Percentiles rank a stretch among this genome's conserved stretches.
These are phyloP conservation scores for Manis pentadactyla DNA, from an alignment of 2,797 vertebrate genomes.

Conservation along the genomic window DNA sequence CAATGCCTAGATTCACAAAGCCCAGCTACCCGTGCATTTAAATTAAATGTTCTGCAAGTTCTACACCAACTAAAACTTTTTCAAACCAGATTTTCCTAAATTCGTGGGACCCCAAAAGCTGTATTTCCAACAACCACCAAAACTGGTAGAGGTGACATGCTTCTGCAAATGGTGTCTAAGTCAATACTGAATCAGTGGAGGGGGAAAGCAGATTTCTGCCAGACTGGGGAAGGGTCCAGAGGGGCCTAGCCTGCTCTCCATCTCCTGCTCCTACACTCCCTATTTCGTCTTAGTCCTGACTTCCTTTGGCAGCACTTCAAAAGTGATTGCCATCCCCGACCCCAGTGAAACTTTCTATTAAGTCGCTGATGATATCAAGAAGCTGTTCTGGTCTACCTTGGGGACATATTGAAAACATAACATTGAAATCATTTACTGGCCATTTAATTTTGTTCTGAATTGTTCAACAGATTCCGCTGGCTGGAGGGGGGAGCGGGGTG, in stretches of 20 bases:
- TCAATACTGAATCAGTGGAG: background rate
- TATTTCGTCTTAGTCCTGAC: background rate
- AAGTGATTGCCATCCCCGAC: background rate
- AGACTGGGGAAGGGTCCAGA: background rate
- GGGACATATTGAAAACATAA: background rate
- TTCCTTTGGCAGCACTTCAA: background rate
- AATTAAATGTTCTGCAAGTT: background rate
- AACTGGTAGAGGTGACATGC: background rate
- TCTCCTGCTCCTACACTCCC: background rate
- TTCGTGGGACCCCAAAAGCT: background rate
- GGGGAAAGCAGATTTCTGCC: background rate
- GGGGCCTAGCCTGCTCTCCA: background rate
- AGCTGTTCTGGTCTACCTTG: background rate
- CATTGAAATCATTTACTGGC: slow-evolving; percentile 12
- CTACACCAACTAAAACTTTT: background rate
- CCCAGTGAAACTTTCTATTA: background rate
- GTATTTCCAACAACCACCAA: background rate
- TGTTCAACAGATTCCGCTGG: background rate
- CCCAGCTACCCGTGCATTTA: background rate
- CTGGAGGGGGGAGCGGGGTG: background rate
- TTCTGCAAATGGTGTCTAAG: background rate
- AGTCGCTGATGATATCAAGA: background rate
- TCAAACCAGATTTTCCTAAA: background rate
- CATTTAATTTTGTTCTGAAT: slow-evolving; percentile 33
- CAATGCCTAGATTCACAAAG: background rate